phyloP scores from a whole-genome alignment of 2,113 vertebrate genomes.

The Actinemys pallida region DNA sequence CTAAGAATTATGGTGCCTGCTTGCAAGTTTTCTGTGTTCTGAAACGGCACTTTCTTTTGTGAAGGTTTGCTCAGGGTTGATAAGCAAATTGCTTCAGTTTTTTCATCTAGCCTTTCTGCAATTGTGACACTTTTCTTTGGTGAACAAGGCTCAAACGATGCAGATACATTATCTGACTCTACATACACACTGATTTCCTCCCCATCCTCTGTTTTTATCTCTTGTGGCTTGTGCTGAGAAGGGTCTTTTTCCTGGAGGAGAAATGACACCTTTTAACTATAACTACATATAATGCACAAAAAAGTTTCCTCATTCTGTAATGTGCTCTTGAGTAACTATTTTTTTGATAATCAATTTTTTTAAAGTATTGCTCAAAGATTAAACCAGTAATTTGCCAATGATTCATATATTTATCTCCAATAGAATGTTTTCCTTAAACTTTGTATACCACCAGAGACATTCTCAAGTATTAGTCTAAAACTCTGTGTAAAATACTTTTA shows the following conservation, averaged over 20 bases:
- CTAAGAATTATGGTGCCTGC: slow-evolving; percentile 32
- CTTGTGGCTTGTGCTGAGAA: slow-evolving; percentile 48
- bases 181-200: slow-evolving; percentile 35
- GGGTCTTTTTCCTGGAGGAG: slow-evolving; percentile 73
- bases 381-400: background rate
- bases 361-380: background rate
- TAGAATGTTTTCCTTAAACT: background rate
- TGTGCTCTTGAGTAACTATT: fast-evolving
- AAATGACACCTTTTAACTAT: background rate
- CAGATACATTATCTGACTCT: slow-evolving; percentile 37
- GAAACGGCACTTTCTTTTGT: slow-evolving; percentile 19
- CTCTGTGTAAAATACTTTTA: background rate
- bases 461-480: background rate
- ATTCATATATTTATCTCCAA: background rate
- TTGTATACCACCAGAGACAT: background rate
- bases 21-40: slow-evolving; percentile 14
- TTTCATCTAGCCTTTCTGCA: slow-evolving; percentile 26
- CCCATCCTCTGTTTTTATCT: slow-evolving; percentile 19
- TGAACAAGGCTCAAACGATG: slow-evolving; percentile 37
- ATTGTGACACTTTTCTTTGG: slow-evolving; percentile 62
- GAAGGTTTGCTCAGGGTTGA: slow-evolving; percentile 20
- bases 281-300: background rate
- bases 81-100: slow-evolving; percentile 35
- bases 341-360: background rate
- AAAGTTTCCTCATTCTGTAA: background rate